Conservation (phyloP, 1,140 invertebrate species). For the Bathynomus jamesi region DNA sequence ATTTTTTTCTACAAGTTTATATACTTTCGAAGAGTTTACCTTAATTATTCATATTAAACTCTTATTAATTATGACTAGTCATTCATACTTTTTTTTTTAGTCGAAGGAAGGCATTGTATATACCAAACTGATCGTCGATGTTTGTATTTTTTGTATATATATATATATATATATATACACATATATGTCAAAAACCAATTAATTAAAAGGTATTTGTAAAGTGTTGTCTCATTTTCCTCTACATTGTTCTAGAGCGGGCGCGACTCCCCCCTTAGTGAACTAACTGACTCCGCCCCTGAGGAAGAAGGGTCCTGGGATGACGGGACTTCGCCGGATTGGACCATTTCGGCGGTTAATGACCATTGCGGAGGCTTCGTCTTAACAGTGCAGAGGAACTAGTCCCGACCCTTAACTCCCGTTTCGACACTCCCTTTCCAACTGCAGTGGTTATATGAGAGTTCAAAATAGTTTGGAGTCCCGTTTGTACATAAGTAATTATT, state of each 20-base stretch:
- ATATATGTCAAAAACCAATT: neutral
- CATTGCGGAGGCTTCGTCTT: slow-evolving; percentile 32
- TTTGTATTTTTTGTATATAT: neutral
- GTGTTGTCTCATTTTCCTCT: neutral
- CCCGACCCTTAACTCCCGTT: too few species aligned
- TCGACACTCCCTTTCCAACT: too few species aligned
- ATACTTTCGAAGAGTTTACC: too few species aligned
- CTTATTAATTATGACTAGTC: too few species aligned
- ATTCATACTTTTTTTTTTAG: too few species aligned
- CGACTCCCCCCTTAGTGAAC: slow-evolving; percentile 35
- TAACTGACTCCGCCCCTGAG: slow-evolving; percentile 34
- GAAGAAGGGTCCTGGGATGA: slow-evolving; percentile 28
- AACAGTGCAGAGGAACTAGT: slow-evolving; percentile 32
- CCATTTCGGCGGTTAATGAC: slow-evolving; percentile 33
- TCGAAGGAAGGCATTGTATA: too few species aligned
- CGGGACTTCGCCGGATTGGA: slow-evolving; percentile 28
- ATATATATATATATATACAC: neutral
- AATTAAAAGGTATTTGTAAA: neutral
- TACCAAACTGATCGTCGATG: too few species aligned
- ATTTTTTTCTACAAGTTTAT: too few species aligned
- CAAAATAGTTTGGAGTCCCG: too few species aligned
- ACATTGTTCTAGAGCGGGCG: slow-evolving; percentile 8
- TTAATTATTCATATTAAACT: too few species aligned
- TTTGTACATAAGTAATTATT: too few species aligned
- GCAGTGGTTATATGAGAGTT: too few species aligned